Percentiles rank a stretch among this genome's conserved stretches.
These are phyloP conservation scores for Pituophis catenifer DNA, from an alignment of 2,113 vertebrate genomes.

Conservation along the genomic window DNA sequence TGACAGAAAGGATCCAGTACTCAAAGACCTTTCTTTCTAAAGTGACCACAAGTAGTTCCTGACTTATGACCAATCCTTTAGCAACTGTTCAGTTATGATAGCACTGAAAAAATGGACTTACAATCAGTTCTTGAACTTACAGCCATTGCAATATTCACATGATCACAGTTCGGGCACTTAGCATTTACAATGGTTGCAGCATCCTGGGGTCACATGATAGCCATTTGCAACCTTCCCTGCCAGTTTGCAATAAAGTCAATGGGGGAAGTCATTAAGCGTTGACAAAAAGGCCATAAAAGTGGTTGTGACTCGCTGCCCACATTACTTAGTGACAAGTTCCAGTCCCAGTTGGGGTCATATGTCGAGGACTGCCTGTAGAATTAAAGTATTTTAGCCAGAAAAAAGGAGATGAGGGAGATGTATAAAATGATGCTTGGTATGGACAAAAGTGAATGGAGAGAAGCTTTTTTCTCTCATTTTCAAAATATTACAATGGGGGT, in stretches of 20 bases:
- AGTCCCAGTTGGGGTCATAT: background rate
- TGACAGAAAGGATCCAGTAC: background rate
- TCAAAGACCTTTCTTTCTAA: background rate
- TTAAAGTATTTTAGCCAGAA: background rate
- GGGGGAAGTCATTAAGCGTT: background rate
- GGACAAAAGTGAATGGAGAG: background rate
- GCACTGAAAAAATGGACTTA: background rate
- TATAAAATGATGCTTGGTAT: background rate
- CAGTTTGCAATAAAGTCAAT: background rate
- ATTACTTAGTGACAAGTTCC: background rate
- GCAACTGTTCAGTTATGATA: background rate
- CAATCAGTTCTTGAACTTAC: background rate
- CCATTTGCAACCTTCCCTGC: background rate
- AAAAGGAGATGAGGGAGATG: background rate
- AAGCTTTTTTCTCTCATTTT: background rate
- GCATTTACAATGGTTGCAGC: background rate
- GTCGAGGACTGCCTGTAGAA: background rate
- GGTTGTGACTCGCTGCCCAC: background rate
- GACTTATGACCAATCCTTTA: background rate
- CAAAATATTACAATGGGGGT: background rate
- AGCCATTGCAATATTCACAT: background rate
- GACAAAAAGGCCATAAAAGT: background rate
- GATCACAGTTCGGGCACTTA: background rate
- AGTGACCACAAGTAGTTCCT: background rate
- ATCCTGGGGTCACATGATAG: background rate